A percentile compares a stretch with the other conserved stretches of the same genome.
Evolutionary conservation across 2,113 vertebrate species (phyloP).

Genomic region (Scartelaos histophorus): DNA sequence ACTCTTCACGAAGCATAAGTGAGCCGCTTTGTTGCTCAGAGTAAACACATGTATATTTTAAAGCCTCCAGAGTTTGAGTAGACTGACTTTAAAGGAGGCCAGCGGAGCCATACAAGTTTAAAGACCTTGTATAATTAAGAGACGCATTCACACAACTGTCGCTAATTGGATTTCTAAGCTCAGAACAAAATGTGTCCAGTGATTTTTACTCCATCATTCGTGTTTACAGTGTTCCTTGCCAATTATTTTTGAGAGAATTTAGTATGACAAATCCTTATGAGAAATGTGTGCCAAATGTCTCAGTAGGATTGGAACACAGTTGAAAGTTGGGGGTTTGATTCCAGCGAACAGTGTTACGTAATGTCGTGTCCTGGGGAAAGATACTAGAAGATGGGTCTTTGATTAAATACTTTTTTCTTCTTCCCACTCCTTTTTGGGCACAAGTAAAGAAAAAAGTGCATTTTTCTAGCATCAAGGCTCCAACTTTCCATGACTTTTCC

Average conservation of each 20-base stretch:
- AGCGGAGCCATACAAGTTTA: constrained; percentile 37
- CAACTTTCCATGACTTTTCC: too few species aligned
- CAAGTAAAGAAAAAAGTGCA: too few species aligned
- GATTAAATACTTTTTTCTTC: too few species aligned
- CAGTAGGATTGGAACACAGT: too few species aligned
- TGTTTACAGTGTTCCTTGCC: neutral
- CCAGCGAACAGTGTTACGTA: too few species aligned
- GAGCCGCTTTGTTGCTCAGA: constrained; percentile 13
- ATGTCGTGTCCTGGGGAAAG: too few species aligned
- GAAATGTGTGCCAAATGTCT: too few species aligned
- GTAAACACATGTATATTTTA: constrained; percentile 57
- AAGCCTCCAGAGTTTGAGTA: constrained; percentile 20
- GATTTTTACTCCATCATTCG: neutral
- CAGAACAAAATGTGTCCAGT: neutral
- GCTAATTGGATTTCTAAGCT: neutral
- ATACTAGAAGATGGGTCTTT: too few species aligned
- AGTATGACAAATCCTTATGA: too few species aligned
- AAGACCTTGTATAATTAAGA: constrained; percentile 57
- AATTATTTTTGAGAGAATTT: neutral
- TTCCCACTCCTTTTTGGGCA: too few species aligned
- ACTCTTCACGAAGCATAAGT: constrained; percentile 17
- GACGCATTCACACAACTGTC: constrained; percentile 10
- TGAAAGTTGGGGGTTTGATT: too few species aligned
- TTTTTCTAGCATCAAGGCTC: too few species aligned
- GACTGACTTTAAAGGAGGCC: constrained; percentile 35